Base-by-base conservation (phyloP, 2,888 invertebrate species). In the Melikaiella ostensackeni region DNA sequence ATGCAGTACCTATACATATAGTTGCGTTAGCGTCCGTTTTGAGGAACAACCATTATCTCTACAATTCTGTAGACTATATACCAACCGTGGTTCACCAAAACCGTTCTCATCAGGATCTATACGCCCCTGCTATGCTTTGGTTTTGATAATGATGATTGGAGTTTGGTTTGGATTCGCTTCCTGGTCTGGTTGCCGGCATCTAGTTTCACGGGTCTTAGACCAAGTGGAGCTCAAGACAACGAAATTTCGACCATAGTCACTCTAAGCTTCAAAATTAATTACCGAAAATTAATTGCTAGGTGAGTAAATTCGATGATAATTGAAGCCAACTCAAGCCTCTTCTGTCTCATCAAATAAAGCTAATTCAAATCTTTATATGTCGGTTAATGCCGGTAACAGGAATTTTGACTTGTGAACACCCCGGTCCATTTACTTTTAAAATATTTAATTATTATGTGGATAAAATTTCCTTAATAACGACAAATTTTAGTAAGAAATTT, bases 91-190 rank as follows among this genome's bases (percentile, higher is more conserved):
- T 83, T 83, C 82, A 75, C 79, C 78, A 73, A 55, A 77, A 80
- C 84, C 79, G 79, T 85, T 86, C 85, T 86, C 61, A 59, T 70
- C 61, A 33, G 61, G 55, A 74, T 33, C 33, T 42, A 55, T 79
- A 79, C 79, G 78, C 78, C 77, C 75, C 79, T 66, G 76, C 76
- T 80, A 79, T 79, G 77, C 77, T 33, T 59, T 64, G 76, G 86
- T 85, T 88, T 88, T 87, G 87, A 87, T 89, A 88, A 88, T 88
- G 84, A 84, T 88, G 88, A 88, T 89, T 89, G 87, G 86, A 88
- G 82, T 87, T 87, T 85, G 85, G 84, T 77, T 79, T 81, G 81
- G 74, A 78, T 75, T 81, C 83, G 79, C 84, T 80, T 79, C 82
- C 82, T 76, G 77, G 80, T 70, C 82, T 86, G 86, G 87, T 86